Conservation (phyloP, 2,888 invertebrate species). For the Melipona beecheii region DNA sequence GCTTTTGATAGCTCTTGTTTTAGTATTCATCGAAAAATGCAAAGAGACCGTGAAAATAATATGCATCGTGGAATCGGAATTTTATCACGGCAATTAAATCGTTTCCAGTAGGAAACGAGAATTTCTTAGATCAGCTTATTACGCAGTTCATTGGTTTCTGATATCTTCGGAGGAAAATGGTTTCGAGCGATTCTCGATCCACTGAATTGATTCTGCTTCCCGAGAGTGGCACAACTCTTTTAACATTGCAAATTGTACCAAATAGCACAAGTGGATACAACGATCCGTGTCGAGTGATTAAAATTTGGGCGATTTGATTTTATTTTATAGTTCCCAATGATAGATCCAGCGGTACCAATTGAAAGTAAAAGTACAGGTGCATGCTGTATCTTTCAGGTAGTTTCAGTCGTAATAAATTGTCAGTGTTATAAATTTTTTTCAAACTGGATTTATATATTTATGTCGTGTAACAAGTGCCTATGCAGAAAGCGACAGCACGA, state of each 20-base stretch:
- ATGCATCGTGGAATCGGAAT: background rate
- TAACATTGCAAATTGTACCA: no score
- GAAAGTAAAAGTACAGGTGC: no score
- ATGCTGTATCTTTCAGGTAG: no score
- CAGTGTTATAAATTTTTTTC: background rate
- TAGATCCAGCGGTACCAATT: no score
- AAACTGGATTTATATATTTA: background rate
- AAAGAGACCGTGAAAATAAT: background rate
- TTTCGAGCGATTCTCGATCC: no score
- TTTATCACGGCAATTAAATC: background rate
- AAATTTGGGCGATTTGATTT: no score
- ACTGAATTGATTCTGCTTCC: background rate
- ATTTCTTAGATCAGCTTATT: background rate
- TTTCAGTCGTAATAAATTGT: background rate
- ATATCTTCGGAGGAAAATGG: background rate
- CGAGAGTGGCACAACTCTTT: background rate
- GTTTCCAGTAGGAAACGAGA: background rate
- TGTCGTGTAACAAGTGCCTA: background rate
- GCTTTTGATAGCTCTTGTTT: slow-evolving; percentile 43
- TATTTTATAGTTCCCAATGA: no score
- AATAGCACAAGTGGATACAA: no score
- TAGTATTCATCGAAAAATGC: background rate
- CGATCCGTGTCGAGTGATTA: no score
- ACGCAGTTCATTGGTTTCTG: background rate
- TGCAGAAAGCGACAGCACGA: slow-evolving; percentile 1